Evolutionary conservation across 2,113 vertebrate genomes (phyloP), one percentile per base, ranked within the genome.

Genomic region (Cynopterus brachyotis): DNA sequence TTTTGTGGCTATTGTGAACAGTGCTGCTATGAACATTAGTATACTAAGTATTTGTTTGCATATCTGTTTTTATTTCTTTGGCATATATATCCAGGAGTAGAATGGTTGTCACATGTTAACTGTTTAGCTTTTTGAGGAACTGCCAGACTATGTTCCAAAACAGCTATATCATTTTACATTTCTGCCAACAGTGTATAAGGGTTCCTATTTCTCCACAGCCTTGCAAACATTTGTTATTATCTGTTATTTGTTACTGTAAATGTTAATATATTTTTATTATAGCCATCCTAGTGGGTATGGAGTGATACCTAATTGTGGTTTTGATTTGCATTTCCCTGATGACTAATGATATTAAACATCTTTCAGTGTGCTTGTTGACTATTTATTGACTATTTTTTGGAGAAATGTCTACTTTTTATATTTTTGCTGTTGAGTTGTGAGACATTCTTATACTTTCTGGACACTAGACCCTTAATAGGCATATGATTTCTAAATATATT

Each of bases 31-130:
- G 15, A 93, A 89, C n/a, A 73, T 93, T 66, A 85, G 35, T 45
- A 1, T 55, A 67, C 50, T 2, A 66, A 45, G 40, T 50, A 60
- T 84, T 88, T 87, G 4, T 84, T 66, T 91, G 53, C 83, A 62
- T 35, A 81, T 81, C n/a, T 66, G 19, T 60, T 81, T 95, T 82
- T 26, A 75, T 13, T 89, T 95, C 42, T 86, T 96, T 92, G 50
- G 20, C 37, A 60, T 53, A 8, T 60, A 59, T 67, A 67, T 42
- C 55, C 40, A 66, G 32, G 20, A 62, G 24, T 90, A 20, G 20
- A 91, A 78, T 76, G 83, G 50, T 59, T 81, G 11, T 91, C 45
- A 64, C 60, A 28, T 24, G 8, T 42, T 89, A 90, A 70, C 22
- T 91, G 26, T 81, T 85, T 59, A 96, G 66, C 30, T 79, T 91